Conservation (phyloP, 1,140 invertebrate species). For the Prorops nasuta region DNA sequence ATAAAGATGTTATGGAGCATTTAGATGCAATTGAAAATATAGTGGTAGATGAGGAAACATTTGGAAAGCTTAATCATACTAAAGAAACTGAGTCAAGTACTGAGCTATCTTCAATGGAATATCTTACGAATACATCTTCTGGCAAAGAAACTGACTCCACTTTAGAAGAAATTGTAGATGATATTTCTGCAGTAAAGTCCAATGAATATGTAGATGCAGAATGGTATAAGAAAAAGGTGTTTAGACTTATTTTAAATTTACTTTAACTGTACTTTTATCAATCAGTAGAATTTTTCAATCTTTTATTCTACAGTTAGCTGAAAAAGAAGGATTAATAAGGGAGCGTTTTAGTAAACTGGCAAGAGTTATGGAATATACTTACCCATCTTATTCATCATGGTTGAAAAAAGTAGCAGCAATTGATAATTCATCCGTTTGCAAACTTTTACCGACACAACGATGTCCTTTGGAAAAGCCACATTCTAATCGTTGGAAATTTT, state of each 20-base stretch:
- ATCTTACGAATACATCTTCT: background rate
- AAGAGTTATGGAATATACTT: constrained; percentile 45
- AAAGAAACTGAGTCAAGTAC: constrained; percentile 15
- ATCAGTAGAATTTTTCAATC: too few species aligned
- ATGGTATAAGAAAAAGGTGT: constrained; percentile 37
- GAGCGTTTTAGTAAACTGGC: constrained; percentile 49
- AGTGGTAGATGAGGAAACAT: constrained; percentile 31
- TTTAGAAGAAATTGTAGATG: background rate
- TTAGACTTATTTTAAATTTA: too few species aligned
- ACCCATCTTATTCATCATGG: constrained; percentile 49
- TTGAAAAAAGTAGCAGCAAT: constrained; percentile 37
- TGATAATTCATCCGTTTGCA: constrained; percentile 44
- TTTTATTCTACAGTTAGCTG: constrained; percentile 19
- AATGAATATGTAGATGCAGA: constrained; percentile 7
- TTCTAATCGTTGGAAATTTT: constrained; percentile 52
- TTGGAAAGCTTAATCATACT: constrained; percentile 13
- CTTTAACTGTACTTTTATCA: too few species aligned
- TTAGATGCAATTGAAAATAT: constrained; percentile 48
- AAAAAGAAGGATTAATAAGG: constrained; percentile 40
- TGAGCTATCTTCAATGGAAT: constrained; percentile 7
- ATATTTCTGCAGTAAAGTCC: constrained; percentile 10
- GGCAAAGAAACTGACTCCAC: background rate
- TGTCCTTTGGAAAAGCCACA: constrained; percentile 44
- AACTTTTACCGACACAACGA: constrained; percentile 39
- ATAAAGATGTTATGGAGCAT: constrained; percentile 46